Percentiles rank a stretch among this genome's conserved stretches.
Conservation (phyloP, 2,888 invertebrate species). For the Hemicrepidius hirtus region DNA sequence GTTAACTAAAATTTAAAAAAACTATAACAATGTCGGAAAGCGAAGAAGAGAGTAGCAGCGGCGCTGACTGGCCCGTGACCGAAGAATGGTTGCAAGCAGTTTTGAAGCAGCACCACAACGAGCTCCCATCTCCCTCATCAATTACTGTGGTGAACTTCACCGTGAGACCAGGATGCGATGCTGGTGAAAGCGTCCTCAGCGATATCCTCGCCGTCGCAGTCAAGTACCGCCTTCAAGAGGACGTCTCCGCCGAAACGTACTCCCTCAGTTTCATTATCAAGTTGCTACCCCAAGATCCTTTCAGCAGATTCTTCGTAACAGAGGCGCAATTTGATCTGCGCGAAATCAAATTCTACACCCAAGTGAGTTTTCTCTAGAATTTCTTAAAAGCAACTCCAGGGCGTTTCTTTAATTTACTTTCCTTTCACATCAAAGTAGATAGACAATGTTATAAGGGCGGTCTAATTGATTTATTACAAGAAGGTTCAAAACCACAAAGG, state of each 20-base stretch:
- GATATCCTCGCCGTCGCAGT: slow-evolving; percentile 86
- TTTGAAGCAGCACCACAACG: slow-evolving; percentile 72
- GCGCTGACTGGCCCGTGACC: slow-evolving; percentile 74
- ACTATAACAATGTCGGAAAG: slow-evolving; percentile 74
- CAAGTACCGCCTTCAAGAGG: slow-evolving; percentile 74
- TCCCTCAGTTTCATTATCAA: slow-evolving; percentile 80
- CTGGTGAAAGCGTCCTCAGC: slow-evolving; percentile 84
- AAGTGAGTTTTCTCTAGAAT: slow-evolving; percentile 73
- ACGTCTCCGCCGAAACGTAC: slow-evolving; percentile 61
- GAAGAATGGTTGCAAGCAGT: slow-evolving; percentile 76
- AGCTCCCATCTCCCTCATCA: slow-evolving; percentile 63
- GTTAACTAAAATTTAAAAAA: background rate
- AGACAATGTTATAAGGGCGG: too few relatives aligned
- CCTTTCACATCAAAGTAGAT: too few relatives aligned
- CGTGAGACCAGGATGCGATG: slow-evolving; percentile 77
- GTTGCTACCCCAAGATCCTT: slow-evolving; percentile 85
- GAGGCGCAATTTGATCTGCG: slow-evolving; percentile 89
- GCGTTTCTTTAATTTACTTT: too few relatives aligned
- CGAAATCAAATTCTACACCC: slow-evolving; percentile 88
- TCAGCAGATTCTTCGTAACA: slow-evolving; percentile 86
- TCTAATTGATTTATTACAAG: slow-evolving; percentile 32
- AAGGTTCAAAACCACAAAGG: too few relatives aligned
- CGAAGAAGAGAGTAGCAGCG: slow-evolving; percentile 72
- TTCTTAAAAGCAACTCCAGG: background rate
- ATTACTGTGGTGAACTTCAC: slow-evolving; percentile 73